Conservation (phyloP, 2,888 invertebrate species). For the Punctoribates punctum region DNA sequence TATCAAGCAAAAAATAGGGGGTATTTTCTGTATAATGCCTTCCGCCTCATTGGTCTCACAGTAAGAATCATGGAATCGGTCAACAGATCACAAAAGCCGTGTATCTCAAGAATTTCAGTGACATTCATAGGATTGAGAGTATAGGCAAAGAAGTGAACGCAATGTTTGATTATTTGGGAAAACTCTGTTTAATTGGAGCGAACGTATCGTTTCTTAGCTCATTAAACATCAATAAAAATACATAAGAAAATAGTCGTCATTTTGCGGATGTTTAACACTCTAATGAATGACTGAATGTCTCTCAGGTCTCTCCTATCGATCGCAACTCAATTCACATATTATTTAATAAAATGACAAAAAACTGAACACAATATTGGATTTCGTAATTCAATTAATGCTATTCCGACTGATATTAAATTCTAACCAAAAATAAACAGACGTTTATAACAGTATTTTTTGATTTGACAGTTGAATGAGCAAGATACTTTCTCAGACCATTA, state of each 20-base stretch:
- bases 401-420: too few species aligned
- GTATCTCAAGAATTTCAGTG: not conserved
- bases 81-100: not conserved
- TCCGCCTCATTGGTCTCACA: too few species aligned
- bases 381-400: too few species aligned
- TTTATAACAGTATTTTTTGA: too few species aligned
- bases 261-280: not conserved
- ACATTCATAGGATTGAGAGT: too few species aligned
- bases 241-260: conserved; percentile 19
- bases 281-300: not conserved
- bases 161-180: not conserved
- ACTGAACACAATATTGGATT: too few species aligned
- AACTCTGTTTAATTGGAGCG: not conserved
- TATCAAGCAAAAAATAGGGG: too few species aligned
- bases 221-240: conserved; percentile 16
- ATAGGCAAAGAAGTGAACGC: not conserved
- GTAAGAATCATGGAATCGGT: conserved; percentile 16
- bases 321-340: not conserved
- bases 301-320: not conserved
- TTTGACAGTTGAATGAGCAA: too few species aligned
- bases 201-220: conserved; percentile 9
- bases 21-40: too few species aligned
- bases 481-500: too few species aligned
- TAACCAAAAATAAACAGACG: too few species aligned
- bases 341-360: too few species aligned